Conservation (phyloP, 1,140 invertebrate genomes). For the Drosophila pectinifera region DNA sequence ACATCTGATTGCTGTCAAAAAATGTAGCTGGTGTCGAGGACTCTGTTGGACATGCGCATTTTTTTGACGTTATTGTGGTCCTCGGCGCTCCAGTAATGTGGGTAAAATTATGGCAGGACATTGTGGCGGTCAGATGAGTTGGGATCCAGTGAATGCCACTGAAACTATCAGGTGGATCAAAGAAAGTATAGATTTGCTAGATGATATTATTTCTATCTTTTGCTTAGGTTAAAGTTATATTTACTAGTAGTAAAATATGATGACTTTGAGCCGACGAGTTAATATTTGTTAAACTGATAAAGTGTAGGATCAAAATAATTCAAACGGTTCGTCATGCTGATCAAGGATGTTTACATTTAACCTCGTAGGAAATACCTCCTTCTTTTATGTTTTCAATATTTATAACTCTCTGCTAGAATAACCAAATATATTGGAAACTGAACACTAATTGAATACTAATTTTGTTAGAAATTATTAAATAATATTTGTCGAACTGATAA, state of each 20-base stretch:
- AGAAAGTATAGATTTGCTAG: no score
- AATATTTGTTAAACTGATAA: neutral
- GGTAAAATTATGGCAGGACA: conserved; percentile 13
- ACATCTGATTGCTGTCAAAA: conserved; percentile 81
- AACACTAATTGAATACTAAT: no score
- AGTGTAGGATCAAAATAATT: no score
- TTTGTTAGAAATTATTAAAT: no score
- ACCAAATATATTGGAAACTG: no score
- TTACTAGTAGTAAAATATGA: neutral
- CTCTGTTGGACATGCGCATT: conserved; percentile 65
- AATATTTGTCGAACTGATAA: neutral
- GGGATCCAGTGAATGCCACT: neutral
- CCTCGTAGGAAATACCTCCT: no score
- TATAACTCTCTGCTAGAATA: no score
- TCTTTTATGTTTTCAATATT: no score
- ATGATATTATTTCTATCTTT: no score
- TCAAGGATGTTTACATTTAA: no score
- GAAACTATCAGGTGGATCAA: neutral
- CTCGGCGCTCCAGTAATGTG: conserved; percentile 25
- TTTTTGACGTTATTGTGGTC: conserved; percentile 15
- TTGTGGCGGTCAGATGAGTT: conserved; percentile 3
- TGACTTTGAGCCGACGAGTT: neutral
- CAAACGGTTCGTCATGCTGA: no score
- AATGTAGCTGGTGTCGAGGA: conserved; percentile 37
- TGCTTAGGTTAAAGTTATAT: no score